A percentile compares a stretch with the other conserved stretches of the same genome.
Evolutionary conservation across 2,113 vertebrate genomes (phyloP).

Genomic region (Nesoenas mayeri): DNA sequence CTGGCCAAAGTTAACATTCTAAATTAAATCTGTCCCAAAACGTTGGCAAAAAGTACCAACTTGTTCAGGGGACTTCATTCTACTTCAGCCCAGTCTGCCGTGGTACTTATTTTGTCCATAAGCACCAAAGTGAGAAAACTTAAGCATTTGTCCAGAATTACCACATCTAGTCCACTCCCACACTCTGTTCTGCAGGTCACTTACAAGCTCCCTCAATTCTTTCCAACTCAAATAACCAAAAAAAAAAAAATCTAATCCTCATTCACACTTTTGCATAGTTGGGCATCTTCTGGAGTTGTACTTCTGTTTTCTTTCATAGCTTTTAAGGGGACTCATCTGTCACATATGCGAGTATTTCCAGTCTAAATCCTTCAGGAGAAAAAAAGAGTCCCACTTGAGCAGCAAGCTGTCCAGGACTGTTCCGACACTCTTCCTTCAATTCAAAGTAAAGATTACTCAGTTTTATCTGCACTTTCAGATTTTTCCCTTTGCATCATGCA

Average conservation of each 20-base stretch:
- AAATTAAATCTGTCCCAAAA: slow-evolving; percentile 2
- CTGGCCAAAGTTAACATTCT: slow-evolving; percentile 1
- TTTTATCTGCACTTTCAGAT: slow-evolving; percentile 84
- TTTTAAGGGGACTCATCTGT: slow-evolving; percentile 55
- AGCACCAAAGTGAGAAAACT: slow-evolving; percentile 39
- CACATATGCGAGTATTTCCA: slow-evolving; percentile 18
- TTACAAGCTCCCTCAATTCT: background rate
- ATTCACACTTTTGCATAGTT: slow-evolving; percentile 67
- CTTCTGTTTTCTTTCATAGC: slow-evolving; percentile 22
- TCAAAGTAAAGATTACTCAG: slow-evolving; percentile 74
- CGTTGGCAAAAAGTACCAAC: background rate
- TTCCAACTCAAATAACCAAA: background rate
- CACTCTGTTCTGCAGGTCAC: background rate
- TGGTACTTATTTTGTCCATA: slow-evolving; percentile 21
- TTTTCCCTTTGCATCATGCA: slow-evolving; percentile 94
- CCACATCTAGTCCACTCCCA: background rate
- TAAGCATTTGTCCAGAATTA: slow-evolving; percentile 49
- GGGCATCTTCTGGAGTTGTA: slow-evolving; percentile 26
- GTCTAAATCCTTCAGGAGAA: slow-evolving; percentile 39
- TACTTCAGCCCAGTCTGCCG: background rate
- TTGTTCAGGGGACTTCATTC: slow-evolving; percentile 3
- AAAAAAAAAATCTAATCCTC: background rate
- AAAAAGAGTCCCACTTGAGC: slow-evolving; percentile 56
- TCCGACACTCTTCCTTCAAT: slow-evolving; percentile 48
- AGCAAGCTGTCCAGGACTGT: slow-evolving; percentile 65